Evolutionary conservation across 2,888 invertebrate genomes (phyloP).

Genomic region (Phalera bucephala): DNA sequence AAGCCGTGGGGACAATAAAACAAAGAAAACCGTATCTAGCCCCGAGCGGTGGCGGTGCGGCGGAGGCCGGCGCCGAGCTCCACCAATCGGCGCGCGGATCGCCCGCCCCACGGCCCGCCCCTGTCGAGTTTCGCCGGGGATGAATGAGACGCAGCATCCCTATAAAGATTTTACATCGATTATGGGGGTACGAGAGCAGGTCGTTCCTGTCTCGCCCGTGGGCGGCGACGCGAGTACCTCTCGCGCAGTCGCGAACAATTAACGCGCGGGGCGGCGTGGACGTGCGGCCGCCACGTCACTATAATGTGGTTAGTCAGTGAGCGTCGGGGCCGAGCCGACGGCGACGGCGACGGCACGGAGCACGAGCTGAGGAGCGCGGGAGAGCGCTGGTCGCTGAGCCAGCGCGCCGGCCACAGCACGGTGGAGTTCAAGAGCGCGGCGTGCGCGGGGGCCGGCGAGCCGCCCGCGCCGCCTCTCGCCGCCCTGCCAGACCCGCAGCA

Average conservation of each 20-base stretch:
- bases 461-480: conserved; percentile 80
- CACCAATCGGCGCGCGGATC: conserved; percentile 37
- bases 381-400: conserved; percentile 75
- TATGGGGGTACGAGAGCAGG: conserved; percentile 67
- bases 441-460: conserved; percentile 84
- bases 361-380: conserved; percentile 68
- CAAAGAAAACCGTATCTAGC: conserved; percentile 77
- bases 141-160: conserved; percentile 75
- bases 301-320: conserved; percentile 86
- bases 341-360: conserved; percentile 73
- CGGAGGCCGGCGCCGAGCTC: conserved; percentile 34
- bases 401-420: conserved; percentile 86
- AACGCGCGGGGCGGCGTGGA: conserved; percentile 72
- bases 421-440: conserved; percentile 93
- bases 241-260: conserved; percentile 81
- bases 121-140: conserved; percentile 42
- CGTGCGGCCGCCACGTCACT: conserved; percentile 74
- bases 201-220: conserved; percentile 70
- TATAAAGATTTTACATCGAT: conserved; percentile 75
- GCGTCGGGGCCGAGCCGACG: conserved; percentile 84
- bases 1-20: conserved; percentile 81
- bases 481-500: conserved; percentile 88
- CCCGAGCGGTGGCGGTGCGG: conserved; percentile 55
- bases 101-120: conserved; percentile 51
- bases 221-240: conserved; percentile 64